Percentiles rank a stretch among this genome's conserved stretches.
Conservation (phyloP, 2,888 invertebrate genomes). For the Leptinotarsa juncta region DNA sequence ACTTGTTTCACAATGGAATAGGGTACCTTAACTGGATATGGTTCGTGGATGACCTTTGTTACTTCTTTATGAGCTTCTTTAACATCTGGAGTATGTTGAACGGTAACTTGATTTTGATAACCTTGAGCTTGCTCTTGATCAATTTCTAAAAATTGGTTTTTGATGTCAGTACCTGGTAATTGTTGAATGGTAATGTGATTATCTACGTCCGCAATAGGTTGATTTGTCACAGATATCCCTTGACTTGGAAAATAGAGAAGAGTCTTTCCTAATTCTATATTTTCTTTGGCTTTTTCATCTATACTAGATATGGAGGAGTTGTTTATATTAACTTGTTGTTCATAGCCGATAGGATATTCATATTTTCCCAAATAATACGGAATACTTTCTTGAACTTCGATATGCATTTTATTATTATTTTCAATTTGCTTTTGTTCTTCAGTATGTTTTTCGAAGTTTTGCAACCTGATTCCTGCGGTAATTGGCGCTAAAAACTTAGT, state of each 20-base stretch:
- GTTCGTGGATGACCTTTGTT: constrained; percentile 64
- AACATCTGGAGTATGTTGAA: constrained; percentile 30
- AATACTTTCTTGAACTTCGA: constrained; percentile 76
- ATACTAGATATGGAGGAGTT: constrained; percentile 53
- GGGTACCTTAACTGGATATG: constrained; percentile 51
- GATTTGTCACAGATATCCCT: neutral
- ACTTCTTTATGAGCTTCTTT: constrained; percentile 61
- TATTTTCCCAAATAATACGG: constrained; percentile 68
- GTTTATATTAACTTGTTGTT: constrained; percentile 52
- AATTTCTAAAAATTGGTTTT: constrained; percentile 44
- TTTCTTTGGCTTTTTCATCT: constrained; percentile 60
- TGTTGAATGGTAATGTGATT: constrained; percentile 41
- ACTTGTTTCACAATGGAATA: constrained; percentile 53
- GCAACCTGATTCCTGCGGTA: constrained; percentile 70
- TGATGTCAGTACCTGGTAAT: constrained; percentile 37
- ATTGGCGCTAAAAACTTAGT: constrained; percentile 72
- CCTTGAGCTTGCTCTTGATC: constrained; percentile 52
- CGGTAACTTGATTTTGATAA: constrained; percentile 47
- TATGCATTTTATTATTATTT: constrained; percentile 66
- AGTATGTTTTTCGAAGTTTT: constrained; percentile 60
- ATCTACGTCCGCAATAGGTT: constrained; percentile 28
- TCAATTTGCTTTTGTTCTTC: constrained; percentile 28
- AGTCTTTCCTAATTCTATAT: constrained; percentile 65
- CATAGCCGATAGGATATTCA: constrained; percentile 64
- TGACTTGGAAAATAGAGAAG: constrained; percentile 54